Evolutionary conservation across 2,113 vertebrate genomes (phyloP).

Genomic region (Dicentrarchus labrax): DNA sequence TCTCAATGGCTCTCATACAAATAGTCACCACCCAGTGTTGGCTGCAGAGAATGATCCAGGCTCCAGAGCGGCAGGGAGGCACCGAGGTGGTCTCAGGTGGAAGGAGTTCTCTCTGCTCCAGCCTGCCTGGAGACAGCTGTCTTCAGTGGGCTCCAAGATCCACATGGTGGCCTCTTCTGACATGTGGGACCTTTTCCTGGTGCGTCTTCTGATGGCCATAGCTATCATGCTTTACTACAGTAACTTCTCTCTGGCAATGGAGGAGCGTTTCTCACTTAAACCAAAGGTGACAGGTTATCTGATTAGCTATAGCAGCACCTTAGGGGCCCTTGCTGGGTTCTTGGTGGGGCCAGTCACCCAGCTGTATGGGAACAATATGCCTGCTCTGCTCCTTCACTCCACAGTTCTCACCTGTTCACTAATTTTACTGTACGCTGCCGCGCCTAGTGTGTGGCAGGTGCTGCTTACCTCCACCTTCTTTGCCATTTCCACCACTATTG

Average conservation of each 20-base stretch:
- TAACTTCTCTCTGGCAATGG: constrained; percentile 94
- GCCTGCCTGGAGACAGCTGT: constrained; percentile 82
- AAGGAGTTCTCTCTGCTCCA: constrained; percentile 60
- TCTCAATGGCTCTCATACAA: constrained; percentile 68
- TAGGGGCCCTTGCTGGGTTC: constrained; percentile 91
- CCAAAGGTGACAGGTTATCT: constrained; percentile 91
- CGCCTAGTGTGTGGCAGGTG: constrained; percentile 85
- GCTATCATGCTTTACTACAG: constrained; percentile 94
- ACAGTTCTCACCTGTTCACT: constrained; percentile 87
- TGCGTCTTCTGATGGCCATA: constrained; percentile 92
- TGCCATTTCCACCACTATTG: constrained; percentile 91
- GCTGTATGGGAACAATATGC: constrained; percentile 87
- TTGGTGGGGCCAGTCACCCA: constrained; percentile 89
- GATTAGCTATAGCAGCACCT: constrained; percentile 92
- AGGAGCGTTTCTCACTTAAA: constrained; percentile 92
- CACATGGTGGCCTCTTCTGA: constrained; percentile 86
- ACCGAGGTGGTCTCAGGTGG: constrained; percentile 29
- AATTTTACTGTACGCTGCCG: constrained; percentile 87
- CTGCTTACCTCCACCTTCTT: constrained; percentile 90
- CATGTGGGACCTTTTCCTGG: constrained; percentile 92
- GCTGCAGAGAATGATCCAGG: not conserved
- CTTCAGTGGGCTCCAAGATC: constrained; percentile 85
- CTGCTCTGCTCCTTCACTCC: constrained; percentile 89
- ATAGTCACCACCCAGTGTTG: constrained; percentile 12
- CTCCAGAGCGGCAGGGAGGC: constrained; percentile 3